A percentile compares a stretch with the other conserved stretches of the same genome.
Evolutionary conservation across 2,888 invertebrate genomes (phyloP).

Genomic region (Hemithea aestivaria): DNA sequence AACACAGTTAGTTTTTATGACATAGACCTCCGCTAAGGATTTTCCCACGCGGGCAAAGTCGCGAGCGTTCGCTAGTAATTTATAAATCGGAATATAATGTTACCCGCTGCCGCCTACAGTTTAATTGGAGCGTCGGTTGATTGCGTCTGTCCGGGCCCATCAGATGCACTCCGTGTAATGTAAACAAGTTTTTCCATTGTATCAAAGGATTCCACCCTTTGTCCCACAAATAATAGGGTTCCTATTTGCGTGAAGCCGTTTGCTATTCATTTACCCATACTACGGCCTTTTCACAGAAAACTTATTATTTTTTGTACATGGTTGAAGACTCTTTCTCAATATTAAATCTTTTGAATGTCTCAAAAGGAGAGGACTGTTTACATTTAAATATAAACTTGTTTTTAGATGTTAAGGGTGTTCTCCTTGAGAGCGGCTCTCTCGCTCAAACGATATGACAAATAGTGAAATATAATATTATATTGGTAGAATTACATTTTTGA

Average conservation of each 20-base stretch:
- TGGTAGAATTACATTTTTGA: too few relatives aligned
- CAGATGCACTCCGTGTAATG: slow-evolving; percentile 54
- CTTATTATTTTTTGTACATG: slow-evolving; percentile 23
- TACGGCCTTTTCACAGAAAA: slow-evolving; percentile 25
- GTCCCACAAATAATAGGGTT: slow-evolving; percentile 52
- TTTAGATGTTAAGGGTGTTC: slow-evolving; percentile 9
- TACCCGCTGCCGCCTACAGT: slow-evolving; percentile 20
- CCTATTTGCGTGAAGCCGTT: slow-evolving; percentile 35
- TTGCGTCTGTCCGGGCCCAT: slow-evolving; percentile 46
- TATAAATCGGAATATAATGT: background rate
- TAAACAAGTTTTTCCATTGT: slow-evolving; percentile 60
- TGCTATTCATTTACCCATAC: slow-evolving; percentile 32
- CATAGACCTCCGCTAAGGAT: too few relatives aligned
- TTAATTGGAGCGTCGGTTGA: slow-evolving; percentile 28
- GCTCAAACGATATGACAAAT: too few relatives aligned
- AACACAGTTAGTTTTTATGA: too few relatives aligned
- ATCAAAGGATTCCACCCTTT: slow-evolving; percentile 48
- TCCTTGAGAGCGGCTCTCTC: too few relatives aligned
- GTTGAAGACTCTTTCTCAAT: slow-evolving; percentile 26
- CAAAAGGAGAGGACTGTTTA: slow-evolving; percentile 2
- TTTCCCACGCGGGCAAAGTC: too few relatives aligned
- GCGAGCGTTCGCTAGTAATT: too few relatives aligned
- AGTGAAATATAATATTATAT: too few relatives aligned
- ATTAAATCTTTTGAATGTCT: slow-evolving; percentile 34
- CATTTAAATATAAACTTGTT: slow-evolving; percentile 7